A percentile compares a stretch with the other conserved stretches of the same genome.
These are phyloP conservation scores for Cephus sareptanus DNA, from an alignment of 2,888 invertebrate genomes.

Conservation along the genomic window DNA sequence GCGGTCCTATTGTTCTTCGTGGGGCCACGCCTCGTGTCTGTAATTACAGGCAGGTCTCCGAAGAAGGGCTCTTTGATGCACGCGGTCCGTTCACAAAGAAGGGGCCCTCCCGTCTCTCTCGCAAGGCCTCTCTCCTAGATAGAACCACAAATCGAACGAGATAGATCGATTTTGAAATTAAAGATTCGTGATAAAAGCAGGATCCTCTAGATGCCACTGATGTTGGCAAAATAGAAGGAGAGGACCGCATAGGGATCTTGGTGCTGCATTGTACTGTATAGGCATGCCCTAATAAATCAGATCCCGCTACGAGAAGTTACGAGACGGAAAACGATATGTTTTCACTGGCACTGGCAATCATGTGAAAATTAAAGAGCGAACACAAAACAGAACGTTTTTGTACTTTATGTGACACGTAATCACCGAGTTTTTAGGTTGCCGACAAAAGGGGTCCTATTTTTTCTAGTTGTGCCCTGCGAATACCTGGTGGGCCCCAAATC, in stretches of 20 bases:
- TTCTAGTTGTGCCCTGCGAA: not conserved
- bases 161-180: slow-evolving; percentile 32
- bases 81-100: slow-evolving; percentile 39
- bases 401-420: slow-evolving; percentile 61
- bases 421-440: slow-evolving; percentile 36
- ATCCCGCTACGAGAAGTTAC: slow-evolving; percentile 17
- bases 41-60: slow-evolving; percentile 63
- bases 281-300: not conserved
- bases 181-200: slow-evolving; percentile 42
- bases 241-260: not conserved
- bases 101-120: not conserved
- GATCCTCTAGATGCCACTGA: not conserved
- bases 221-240: not conserved
- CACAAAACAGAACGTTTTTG: slow-evolving; percentile 46
- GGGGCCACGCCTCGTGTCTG: slow-evolving; percentile 64
- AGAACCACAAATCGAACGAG: slow-evolving; percentile 2
- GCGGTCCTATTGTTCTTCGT: slow-evolving; percentile 64
- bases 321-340: slow-evolving; percentile 25
- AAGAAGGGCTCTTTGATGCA: slow-evolving; percentile 61
- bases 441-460: slow-evolving; percentile 17
- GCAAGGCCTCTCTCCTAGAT: not conserved
- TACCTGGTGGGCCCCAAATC: slow-evolving; percentile 6
- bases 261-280: not conserved
- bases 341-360: slow-evolving; percentile 16
- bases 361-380: slow-evolving; percentile 36